Base-by-base conservation (phyloP, 2,888 invertebrate species). In the Ormia ochracea region DNA sequence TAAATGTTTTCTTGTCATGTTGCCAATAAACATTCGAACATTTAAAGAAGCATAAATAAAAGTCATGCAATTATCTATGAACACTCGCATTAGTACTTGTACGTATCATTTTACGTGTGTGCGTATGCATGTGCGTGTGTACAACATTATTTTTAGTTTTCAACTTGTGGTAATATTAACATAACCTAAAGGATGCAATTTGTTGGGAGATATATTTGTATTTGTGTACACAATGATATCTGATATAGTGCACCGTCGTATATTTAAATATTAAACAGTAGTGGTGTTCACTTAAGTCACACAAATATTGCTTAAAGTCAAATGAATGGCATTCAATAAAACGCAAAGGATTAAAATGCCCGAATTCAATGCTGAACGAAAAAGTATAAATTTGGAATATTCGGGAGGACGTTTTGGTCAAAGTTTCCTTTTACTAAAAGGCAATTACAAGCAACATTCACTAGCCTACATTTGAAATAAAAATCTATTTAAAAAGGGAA, bases 161-260 rank as follows among this genome's bases (percentile, higher is more conserved):
- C 58, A 50, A 65, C 48, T 77, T 80, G 80, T 58, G 76, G 80
- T 80, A 28, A 73, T 72, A 73, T 76, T 80, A 68, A 76, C 61
- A 68, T 80, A 76, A 76, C 72, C 80, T 61, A 72, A 76, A 80
- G 72, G 68, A 63, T 69, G 69, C 48, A 66, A 28, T 38, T 65
- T 58, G 21, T 19, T 17, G 17, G 56, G 21, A 63, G 31, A 36
- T 26, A 38, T 45, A 41, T 4, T 2, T 17, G 17, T 14, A 17
- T 4, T 17, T 12, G 33, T 33, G 12, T 33, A 12, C 33, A 10
- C 12, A 61, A 76, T 69, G 76, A 76, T 65, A 77, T 77, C 70
- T 70, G 69, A 76, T 75, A 68, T 58, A 38, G n/a, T n/a, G n/a
- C 26, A 48, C 19, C n/a, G n/a, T n/a, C n/a, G 56, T 41, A 14